phyloP scores from a whole-genome alignment of 2,113 vertebrate species.

The Ameiurus melas region DNA sequence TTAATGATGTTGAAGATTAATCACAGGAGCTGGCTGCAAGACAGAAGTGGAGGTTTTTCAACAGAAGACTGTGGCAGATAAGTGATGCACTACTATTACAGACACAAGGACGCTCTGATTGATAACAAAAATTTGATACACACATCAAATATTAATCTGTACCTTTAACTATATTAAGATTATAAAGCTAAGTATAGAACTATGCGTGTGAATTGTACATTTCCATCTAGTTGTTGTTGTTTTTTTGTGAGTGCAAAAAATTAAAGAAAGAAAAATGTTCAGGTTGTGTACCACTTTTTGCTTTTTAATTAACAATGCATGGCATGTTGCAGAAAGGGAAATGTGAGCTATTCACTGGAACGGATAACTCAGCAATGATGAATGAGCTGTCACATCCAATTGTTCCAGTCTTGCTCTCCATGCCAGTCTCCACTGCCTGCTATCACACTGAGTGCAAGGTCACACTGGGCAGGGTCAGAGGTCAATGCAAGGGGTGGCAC shows the following conservation, averaged over 20 bases:
- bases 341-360: constrained; percentile 65
- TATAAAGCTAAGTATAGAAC: not conserved
- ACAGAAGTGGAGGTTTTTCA: not conserved
- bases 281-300: constrained; percentile 60
- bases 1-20: constrained; percentile 15
- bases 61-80: constrained; percentile 37
- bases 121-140: constrained; percentile 30
- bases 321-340: constrained; percentile 57
- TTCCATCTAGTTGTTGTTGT: not conserved
- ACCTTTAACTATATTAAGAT: not conserved
- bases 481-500: constrained; percentile 44
- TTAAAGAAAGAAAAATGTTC: constrained; percentile 46
- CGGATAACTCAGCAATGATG: constrained; percentile 66
- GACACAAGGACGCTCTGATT: constrained; percentile 53
- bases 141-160: not conserved
- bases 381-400: constrained; percentile 75
- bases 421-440: constrained; percentile 50
- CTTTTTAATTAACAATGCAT: constrained; percentile 63
- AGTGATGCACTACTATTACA: constrained; percentile 28
- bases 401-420: constrained; percentile 66
- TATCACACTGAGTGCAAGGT: constrained; percentile 29
- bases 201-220: not conserved
- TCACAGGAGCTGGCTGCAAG: not conserved
- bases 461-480: constrained; percentile 53
- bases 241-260: constrained; percentile 42